Conservation (phyloP, 2,888 invertebrate species). For the Bembecia ichneumoniformis region DNA sequence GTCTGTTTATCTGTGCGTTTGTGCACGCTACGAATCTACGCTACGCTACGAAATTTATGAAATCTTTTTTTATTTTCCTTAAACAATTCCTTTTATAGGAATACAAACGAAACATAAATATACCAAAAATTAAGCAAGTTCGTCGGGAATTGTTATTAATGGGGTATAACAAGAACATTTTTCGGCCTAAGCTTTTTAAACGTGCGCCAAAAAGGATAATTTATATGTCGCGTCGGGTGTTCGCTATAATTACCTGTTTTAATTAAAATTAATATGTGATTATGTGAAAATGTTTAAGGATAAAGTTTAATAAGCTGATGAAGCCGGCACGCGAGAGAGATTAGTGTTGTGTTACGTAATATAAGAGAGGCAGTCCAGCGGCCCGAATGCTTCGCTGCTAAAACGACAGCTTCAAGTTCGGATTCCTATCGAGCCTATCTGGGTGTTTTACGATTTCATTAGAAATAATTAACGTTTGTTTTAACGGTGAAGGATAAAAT, state of each 20-base stretch:
- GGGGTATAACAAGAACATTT: conserved; percentile 45
- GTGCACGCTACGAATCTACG: too few relatives aligned
- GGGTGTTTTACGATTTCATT: too few relatives aligned
- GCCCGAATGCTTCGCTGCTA: too few relatives aligned
- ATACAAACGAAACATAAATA: background rate
- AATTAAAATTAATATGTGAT: conserved; percentile 65
- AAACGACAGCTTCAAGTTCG: too few relatives aligned
- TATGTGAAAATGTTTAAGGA: conserved; percentile 40
- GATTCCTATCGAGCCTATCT: too few relatives aligned
- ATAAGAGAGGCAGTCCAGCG: too few relatives aligned
- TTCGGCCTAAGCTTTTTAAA: conserved; percentile 48
- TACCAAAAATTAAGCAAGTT: conserved; percentile 15
- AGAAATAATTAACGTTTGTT: too few relatives aligned
- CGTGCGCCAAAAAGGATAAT: conserved; percentile 40
- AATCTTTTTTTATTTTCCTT: too few relatives aligned
- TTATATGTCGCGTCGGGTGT: conserved; percentile 40
- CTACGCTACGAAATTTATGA: too few relatives aligned
- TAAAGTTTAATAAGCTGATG: conserved; percentile 1
- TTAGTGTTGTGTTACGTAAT: too few relatives aligned
- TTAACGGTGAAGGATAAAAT: too few relatives aligned
- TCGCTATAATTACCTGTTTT: conserved; percentile 55
- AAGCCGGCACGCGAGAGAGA: background rate
- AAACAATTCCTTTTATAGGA: background rate
- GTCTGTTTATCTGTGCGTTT: too few relatives aligned
- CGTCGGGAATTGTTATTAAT: conserved; percentile 46